Evolutionary conservation across 2,797 vertebrate species (phyloP).

Genomic region (Danio tinwini): DNA sequence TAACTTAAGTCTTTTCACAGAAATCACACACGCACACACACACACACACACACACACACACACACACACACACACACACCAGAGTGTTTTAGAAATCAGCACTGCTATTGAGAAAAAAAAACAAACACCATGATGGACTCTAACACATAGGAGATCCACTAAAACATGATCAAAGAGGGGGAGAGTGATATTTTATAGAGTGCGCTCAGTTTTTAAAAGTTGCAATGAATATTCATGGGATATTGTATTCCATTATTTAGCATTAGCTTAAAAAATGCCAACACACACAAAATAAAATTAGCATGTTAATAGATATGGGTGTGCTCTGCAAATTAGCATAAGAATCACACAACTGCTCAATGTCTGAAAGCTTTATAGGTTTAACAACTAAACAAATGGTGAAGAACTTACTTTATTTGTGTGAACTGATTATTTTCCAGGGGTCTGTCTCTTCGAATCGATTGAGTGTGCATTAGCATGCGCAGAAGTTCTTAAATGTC

Average conservation of each 20-base stretch:
- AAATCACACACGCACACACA: background rate
- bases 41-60: background rate
- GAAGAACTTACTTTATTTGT: constrained; percentile 41
- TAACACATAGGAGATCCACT: constrained; percentile 24
- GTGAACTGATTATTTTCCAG: constrained; percentile 3
- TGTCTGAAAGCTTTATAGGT: constrained; percentile 52
- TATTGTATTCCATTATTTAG: constrained; percentile 62
- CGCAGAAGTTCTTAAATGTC: constrained; percentile 13
- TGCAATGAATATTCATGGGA: constrained; percentile 60
- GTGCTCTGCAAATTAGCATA: constrained; percentile 67
- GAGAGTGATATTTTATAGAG: constrained; percentile 40
- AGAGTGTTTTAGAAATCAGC: background rate
- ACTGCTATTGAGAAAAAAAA: background rate
- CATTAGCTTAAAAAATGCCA: constrained; percentile 62
- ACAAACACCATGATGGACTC: background rate
- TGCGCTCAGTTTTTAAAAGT: constrained; percentile 31
- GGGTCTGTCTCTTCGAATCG: background rate
- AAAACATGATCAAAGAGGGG: constrained; percentile 30
- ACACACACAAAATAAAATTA: constrained; percentile 57
- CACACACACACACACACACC: background rate
- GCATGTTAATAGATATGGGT: constrained; percentile 67
- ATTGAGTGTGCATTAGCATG: constrained; percentile 1
- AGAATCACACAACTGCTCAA: constrained; percentile 54
- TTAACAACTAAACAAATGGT: constrained; percentile 42
- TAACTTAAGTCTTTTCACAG: constrained; percentile 9